Evolutionary conservation across 1,140 invertebrate species (phyloP).

Genomic region (Drosophila murphyi): DNA sequence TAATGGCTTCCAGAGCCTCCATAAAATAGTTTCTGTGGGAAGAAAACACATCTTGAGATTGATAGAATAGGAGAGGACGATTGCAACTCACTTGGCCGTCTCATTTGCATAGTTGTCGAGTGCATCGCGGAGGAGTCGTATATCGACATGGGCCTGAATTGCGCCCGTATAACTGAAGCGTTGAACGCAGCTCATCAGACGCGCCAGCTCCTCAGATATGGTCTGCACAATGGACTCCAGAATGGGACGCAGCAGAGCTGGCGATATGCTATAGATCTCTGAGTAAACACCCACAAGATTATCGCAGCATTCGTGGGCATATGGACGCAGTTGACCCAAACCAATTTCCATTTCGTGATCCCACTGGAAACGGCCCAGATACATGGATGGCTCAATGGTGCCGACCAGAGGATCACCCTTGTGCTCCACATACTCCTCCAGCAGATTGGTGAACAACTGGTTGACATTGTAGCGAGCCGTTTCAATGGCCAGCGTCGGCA

Average conservation of each 20-base stretch:
- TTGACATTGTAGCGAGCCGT: slow-evolving; percentile 87
- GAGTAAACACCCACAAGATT: slow-evolving; percentile 96
- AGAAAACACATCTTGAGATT: not conserved
- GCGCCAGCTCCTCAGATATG: slow-evolving; percentile 94
- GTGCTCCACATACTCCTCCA: slow-evolving; percentile 94
- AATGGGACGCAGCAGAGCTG: slow-evolving; percentile 90
- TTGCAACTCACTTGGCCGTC: slow-evolving; percentile 70
- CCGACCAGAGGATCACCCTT: slow-evolving; percentile 97
- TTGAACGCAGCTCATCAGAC: slow-evolving; percentile 91
- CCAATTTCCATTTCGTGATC: slow-evolving; percentile 89
- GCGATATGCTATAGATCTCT: slow-evolving; percentile 92
- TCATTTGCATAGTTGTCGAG: slow-evolving; percentile 80
- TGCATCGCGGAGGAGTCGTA: slow-evolving; percentile 73
- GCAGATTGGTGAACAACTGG: slow-evolving; percentile 89
- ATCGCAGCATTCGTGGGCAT: slow-evolving; percentile 96
- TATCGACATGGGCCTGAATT: slow-evolving; percentile 81
- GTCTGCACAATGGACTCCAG: slow-evolving; percentile 95
- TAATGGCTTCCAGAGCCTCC: slow-evolving; percentile 84
- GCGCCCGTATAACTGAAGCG: slow-evolving; percentile 79
- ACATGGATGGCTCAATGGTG: slow-evolving; percentile 98
- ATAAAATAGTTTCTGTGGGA: slow-evolving; percentile 73
- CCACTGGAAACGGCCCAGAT: slow-evolving; percentile 94
- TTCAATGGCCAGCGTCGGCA: slow-evolving; percentile 87
- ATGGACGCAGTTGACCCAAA: slow-evolving; percentile 90
- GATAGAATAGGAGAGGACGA: not conserved